Conservation (phyloP, 2,888 invertebrate genomes). For the Pristionchus mayeri region DNA sequence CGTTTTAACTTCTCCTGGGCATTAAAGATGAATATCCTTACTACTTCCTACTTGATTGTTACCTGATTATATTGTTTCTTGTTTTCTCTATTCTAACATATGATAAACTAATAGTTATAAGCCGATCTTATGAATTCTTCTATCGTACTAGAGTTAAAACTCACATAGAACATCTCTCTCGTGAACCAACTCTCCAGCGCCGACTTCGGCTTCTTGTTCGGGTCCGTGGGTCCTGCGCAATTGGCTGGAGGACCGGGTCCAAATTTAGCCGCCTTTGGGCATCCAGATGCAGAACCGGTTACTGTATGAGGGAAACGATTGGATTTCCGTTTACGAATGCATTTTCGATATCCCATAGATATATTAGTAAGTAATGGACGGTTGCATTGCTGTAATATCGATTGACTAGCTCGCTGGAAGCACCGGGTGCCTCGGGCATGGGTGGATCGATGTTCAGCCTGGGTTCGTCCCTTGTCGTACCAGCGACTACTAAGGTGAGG, state of each 20-base stretch:
- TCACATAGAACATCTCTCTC: slow-evolving; percentile 63
- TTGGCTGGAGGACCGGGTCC: slow-evolving; percentile 46
- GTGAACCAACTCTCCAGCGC: slow-evolving; percentile 69
- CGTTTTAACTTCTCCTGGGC: no score
- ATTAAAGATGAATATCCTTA: no score
- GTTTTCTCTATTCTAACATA: no score
- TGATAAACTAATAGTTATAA: not conserved
- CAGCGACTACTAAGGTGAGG: not conserved
- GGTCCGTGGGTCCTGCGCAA: slow-evolving; percentile 65
- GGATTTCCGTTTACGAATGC: no score
- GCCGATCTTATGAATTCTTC: not conserved
- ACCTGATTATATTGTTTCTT: no score
- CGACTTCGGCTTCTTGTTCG: slow-evolving; percentile 64
- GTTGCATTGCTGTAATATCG: no score
- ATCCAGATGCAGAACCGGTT: slow-evolving; percentile 36
- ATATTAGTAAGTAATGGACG: no score
- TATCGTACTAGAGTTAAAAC: not conserved
- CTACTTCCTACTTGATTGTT: no score
- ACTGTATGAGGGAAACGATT: not conserved
- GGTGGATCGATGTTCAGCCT: slow-evolving; percentile 4
- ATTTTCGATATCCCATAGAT: no score
- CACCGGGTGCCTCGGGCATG: not conserved
- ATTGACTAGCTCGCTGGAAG: not conserved
- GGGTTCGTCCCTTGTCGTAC: not conserved
- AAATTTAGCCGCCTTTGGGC: slow-evolving; percentile 39